phyloP scores from a whole-genome alignment of 2,113 vertebrate genomes.

The Neogobius melanostomus region DNA sequence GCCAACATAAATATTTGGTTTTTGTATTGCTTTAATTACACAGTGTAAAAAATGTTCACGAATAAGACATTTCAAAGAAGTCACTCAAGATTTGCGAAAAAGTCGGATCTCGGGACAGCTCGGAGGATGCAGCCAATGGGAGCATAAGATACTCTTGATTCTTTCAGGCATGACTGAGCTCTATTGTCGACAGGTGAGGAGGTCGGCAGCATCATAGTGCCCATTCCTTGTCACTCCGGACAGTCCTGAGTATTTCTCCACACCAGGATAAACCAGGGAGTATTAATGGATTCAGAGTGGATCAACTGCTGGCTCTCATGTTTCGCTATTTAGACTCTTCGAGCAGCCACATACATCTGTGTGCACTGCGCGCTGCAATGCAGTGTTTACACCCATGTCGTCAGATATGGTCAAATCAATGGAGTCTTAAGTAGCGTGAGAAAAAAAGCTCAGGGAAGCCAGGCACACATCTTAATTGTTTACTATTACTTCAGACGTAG shows the following conservation, averaged over 20 bases:
- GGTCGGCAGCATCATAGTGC: constrained; percentile 23
- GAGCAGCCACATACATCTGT: constrained; percentile 60
- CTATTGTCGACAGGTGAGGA: constrained; percentile 50
- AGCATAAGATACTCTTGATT: too few species aligned
- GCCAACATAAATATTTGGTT: too few species aligned
- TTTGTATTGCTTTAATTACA: neutral
- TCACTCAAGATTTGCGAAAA: too few species aligned
- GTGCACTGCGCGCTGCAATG: constrained; percentile 63
- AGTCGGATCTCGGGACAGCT: neutral
- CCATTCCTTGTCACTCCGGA: constrained; percentile 45
- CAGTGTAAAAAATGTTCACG: neutral
- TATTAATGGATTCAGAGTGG: constrained; percentile 70
- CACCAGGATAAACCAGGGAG: constrained; percentile 63
- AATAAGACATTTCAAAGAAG: neutral
- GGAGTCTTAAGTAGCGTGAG: neutral
- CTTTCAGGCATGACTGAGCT: neutral
- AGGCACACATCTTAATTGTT: constrained; percentile 25
- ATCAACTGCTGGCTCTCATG: constrained; percentile 70
- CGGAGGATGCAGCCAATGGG: neutral
- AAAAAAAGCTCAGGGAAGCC: neutral
- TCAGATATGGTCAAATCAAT: constrained; percentile 2
- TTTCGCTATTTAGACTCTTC: constrained; percentile 66
- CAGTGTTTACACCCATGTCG: constrained; percentile 63
- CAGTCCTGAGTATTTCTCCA: constrained; percentile 50
- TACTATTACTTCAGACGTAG: constrained; percentile 10